These are phyloP conservation scores for Cranoglanis bouderius DNA, from an alignment of 2,113 vertebrate genomes.

Conservation along the genomic window DNA sequence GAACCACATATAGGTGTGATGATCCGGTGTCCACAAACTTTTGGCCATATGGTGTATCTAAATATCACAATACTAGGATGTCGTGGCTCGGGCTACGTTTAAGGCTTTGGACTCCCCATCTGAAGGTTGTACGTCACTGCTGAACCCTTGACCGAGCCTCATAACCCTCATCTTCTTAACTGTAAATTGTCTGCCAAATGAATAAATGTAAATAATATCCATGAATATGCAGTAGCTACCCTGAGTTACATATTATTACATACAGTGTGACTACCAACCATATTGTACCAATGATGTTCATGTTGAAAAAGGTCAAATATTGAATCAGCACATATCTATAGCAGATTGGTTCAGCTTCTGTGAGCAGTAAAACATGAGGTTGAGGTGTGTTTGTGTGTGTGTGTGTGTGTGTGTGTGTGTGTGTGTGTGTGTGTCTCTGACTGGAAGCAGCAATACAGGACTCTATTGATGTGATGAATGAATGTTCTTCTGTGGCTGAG, in stretches of 20 bases:
- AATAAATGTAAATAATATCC: neutral
- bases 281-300: neutral
- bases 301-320: neutral
- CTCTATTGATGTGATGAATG: conserved; percentile 19
- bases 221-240: neutral
- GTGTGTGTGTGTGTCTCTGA: neutral
- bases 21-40: neutral
- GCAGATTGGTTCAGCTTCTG: neutral
- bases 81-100: neutral
- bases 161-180: neutral
- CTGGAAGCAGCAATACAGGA: neutral
- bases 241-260: neutral
- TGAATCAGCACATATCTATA: neutral
- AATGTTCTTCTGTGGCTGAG: conserved; percentile 22
- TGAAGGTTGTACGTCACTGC: neutral
- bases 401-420: conserved; percentile 15
- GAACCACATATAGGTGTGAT: neutral
- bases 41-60: neutral
- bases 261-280: neutral
- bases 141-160: neutral
- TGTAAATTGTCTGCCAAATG: neutral
- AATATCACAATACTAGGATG: neutral
- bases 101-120: neutral
- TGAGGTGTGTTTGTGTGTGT: neutral
- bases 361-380: neutral